phyloP scores from a whole-genome alignment of 2,113 vertebrate species.

The Benitochromis conjunctus region DNA sequence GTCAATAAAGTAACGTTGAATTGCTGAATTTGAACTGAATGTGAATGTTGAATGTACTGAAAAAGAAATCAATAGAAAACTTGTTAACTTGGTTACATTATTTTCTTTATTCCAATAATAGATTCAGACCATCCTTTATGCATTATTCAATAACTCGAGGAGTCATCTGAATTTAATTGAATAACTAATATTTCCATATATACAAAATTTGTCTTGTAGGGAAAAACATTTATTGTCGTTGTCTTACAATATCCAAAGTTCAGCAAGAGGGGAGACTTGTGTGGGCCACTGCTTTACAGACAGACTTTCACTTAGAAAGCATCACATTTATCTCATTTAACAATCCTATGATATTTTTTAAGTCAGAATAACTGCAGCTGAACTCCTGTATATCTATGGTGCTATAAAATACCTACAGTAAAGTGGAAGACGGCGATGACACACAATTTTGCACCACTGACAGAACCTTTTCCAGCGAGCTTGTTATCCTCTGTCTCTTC shows the following conservation, averaged over 20 bases:
- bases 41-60: background rate
- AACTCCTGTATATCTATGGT: background rate
- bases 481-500: background rate
- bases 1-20: background rate
- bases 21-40: background rate
- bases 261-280: background rate
- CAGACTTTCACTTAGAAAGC: background rate
- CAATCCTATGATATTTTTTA: background rate
- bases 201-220: background rate
- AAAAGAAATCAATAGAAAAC: background rate
- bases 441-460: background rate
- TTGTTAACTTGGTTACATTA: background rate
- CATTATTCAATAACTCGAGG: background rate
- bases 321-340: background rate
- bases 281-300: background rate
- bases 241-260: background rate
- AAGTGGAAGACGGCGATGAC: background rate
- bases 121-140: background rate
- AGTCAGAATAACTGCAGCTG: background rate
- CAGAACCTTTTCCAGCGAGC: background rate
- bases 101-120: background rate
- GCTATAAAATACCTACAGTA: background rate
- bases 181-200: background rate
- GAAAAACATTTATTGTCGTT: background rate
- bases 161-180: background rate